Conservation (phyloP, 2,113 vertebrate species). For the human (Homo sapiens) region DNA sequence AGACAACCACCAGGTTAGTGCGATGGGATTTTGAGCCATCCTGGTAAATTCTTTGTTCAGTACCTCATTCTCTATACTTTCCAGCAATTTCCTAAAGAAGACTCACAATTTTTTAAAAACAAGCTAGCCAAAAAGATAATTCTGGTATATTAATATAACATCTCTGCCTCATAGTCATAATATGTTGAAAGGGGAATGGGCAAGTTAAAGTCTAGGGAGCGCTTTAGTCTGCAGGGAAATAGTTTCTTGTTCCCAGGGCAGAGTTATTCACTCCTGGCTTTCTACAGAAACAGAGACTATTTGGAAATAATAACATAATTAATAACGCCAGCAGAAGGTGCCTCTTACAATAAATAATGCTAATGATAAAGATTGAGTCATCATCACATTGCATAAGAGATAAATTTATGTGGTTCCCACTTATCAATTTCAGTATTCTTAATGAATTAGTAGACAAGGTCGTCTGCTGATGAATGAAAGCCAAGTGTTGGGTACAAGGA, state of each 20-base stretch:
- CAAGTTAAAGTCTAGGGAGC: fast-evolving
- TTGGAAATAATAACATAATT: neutral
- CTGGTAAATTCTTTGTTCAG: neutral
- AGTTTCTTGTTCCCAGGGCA: neutral
- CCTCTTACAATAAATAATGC: neutral
- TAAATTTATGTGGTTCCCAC: neutral
- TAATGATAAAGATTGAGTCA: neutral
- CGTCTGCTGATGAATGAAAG: neutral
- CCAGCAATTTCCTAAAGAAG: neutral
- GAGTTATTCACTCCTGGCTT: neutral
- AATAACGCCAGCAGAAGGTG: neutral
- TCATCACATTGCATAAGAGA: neutral
- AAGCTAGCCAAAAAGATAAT: neutral
- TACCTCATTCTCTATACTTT: neutral
- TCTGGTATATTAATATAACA: fast-evolving
- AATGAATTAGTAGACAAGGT: neutral
- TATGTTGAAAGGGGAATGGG: no score
- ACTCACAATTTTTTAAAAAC: neutral
- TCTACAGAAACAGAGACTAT: neutral
- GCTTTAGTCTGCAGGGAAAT: neutral
- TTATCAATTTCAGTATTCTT: neutral
- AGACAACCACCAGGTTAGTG: neutral
- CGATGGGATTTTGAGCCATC: neutral
- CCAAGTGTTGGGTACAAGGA: neutral
- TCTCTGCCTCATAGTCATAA: neutral